These are phyloP conservation scores for Zosterops pallidus DNA, from an alignment of 2,113 vertebrate species.

Conservation along the genomic window DNA sequence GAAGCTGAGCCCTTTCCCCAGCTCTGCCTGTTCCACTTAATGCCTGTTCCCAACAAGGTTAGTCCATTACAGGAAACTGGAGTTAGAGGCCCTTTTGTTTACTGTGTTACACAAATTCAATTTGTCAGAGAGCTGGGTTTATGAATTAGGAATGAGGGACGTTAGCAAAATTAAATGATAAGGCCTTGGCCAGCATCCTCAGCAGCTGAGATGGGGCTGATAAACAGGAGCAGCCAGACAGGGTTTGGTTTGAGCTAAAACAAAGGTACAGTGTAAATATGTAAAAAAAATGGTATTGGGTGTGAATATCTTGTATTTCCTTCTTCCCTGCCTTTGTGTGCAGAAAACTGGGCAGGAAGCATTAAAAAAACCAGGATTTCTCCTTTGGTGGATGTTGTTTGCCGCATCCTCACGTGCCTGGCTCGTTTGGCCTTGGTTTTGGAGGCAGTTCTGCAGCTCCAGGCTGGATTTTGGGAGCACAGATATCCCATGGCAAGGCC, in stretches of 20 bases:
- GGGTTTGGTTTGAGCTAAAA: not conserved
- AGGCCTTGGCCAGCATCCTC: not conserved
- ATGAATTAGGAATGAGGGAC: slow-evolving; percentile 62
- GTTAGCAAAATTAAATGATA: slow-evolving; percentile 28
- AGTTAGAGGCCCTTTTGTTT: slow-evolving; percentile 48
- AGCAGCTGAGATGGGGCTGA: not conserved
- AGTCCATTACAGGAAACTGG: not conserved
- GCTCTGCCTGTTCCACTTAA: slow-evolving; percentile 14
- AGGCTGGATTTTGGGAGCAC: not conserved
- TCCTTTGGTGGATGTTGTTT: not conserved
- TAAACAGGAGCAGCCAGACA: not conserved
- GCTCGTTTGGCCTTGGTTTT: rapidly evolving
- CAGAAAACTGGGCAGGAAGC: not conserved
- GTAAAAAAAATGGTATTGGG: not conserved
- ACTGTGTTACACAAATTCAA: slow-evolving; percentile 64
- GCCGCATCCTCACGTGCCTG: not conserved
- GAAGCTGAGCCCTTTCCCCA: not conserved
- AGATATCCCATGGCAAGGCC: rapidly evolving
- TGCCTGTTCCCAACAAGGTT: slow-evolving; percentile 31
- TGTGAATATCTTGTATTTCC: not conserved
- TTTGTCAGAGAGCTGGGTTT: slow-evolving; percentile 52
- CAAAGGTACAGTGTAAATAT: not conserved
- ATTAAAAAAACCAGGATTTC: not conserved
- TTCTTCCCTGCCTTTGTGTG: not conserved
- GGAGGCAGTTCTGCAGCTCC: not conserved